Evolutionary conservation across 2,113 vertebrate species (phyloP).

Genomic region (Beaufortia kweichowensis): DNA sequence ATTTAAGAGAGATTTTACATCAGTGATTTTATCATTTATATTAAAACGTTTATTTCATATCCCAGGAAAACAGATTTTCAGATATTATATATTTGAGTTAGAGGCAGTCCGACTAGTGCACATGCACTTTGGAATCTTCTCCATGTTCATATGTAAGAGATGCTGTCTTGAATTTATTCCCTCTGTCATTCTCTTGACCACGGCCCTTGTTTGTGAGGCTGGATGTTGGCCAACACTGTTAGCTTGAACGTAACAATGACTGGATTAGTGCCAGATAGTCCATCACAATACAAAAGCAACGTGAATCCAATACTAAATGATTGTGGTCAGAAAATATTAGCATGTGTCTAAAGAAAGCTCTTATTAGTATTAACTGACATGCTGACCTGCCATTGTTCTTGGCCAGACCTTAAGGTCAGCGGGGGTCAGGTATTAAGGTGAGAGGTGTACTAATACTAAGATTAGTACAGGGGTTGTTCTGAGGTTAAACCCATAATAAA

Average conservation of each 20-base stretch:
- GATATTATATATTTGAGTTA: too few species aligned
- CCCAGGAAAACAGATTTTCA: too few species aligned
- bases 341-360: constrained; percentile 2
- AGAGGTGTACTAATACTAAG: constrained; percentile 33
- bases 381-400: neutral
- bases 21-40: too few species aligned
- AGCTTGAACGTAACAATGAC: neutral
- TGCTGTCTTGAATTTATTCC: neutral
- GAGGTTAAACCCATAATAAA: constrained; percentile 9
- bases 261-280: constrained; percentile 2
- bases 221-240: neutral
- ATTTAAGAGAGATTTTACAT: too few species aligned
- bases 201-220: neutral
- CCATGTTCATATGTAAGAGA: neutral
- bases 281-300: constrained; percentile 19
- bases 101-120: neutral
- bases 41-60: too few species aligned
- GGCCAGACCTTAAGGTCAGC: neutral
- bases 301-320: neutral
- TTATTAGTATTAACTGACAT: neutral
- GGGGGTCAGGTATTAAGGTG: constrained; percentile 2
- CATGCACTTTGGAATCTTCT: neutral
- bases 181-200: neutral
- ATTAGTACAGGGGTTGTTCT: constrained; percentile 10
- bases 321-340: too few species aligned